Percentiles rank a stretch among this genome's conserved stretches.
Evolutionary conservation across 2,888 invertebrate species (phyloP).

Genomic region (Timandra comae): DNA sequence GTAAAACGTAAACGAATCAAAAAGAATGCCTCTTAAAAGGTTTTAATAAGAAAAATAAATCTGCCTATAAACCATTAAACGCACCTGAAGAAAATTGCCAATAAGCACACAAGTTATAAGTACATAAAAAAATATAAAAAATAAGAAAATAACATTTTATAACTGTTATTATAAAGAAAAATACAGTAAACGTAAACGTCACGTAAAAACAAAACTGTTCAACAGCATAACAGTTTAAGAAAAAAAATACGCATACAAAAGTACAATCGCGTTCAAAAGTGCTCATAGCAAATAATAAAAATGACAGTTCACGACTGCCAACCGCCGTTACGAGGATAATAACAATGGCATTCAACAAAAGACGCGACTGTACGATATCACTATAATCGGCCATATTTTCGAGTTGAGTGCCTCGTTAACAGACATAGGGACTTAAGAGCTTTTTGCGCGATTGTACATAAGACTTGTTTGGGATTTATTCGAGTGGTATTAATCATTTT

Average conservation of each 20-base stretch:
- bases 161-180: too few relatives aligned
- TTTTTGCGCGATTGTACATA: conserved; percentile 26
- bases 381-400: conserved; percentile 30
- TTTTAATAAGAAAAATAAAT: too few relatives aligned
- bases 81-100: too few relatives aligned
- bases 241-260: conserved; percentile 11
- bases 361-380: conserved; percentile 20
- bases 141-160: too few relatives aligned
- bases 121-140: too few relatives aligned
- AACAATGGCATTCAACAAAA: conserved; percentile 29
- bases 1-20: too few relatives aligned
- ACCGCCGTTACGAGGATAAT: conserved; percentile 24
- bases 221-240: conserved; percentile 7
- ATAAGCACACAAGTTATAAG: too few relatives aligned
- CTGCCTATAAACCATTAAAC: too few relatives aligned
- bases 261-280: conserved; percentile 30
- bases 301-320: conserved; percentile 24
- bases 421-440: conserved; percentile 19
- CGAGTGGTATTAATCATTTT: neutral
- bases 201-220: conserved; percentile 1
- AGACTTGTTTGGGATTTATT: conserved; percentile 17
- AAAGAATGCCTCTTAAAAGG: too few relatives aligned
- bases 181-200: too few relatives aligned
- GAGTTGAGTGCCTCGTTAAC: conserved; percentile 28
- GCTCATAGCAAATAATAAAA: conserved; percentile 29